A percentile compares a stretch with the other conserved stretches of the same genome.
Evolutionary conservation across 37 sponge, comb jelly and placozoan genomes (phyloP).

Genomic region (Spongilla lacustris): DNA sequence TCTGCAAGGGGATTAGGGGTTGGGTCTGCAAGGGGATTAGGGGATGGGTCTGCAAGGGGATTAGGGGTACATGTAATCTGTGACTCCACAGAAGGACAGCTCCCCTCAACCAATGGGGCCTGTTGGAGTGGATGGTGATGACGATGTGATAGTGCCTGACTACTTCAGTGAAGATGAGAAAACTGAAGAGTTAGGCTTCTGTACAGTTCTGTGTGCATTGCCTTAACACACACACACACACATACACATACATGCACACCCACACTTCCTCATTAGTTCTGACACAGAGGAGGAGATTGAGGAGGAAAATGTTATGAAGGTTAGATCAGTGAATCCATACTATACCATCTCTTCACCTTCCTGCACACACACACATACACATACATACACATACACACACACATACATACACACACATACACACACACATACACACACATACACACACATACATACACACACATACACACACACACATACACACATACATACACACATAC

Average conservation of each 20-base stretch:
- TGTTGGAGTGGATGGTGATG: constrained; percentile 16
- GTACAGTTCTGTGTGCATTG: not conserved
- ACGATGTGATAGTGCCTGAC: constrained; percentile 70
- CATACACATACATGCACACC: not conserved
- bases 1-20: too few relatives aligned
- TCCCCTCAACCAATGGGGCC: not conserved
- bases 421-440: not conserved
- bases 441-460: not conserved
- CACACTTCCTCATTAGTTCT: constrained; percentile 1
- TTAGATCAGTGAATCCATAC: not conserved
- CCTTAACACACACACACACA: not conserved
- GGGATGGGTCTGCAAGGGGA: too few relatives aligned
- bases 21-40: too few relatives aligned
- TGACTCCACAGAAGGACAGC: not conserved
- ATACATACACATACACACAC: not conserved
- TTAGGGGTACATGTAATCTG: not conserved
- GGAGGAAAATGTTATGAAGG: constrained; percentile 60
- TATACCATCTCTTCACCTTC: not conserved
- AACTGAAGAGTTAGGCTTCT: constrained; percentile 2
- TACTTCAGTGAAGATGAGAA: constrained; percentile 77
- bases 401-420: not conserved
- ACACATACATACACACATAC: not conserved
- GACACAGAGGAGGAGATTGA: constrained; percentile 58
- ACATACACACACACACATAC: not conserved
- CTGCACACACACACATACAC: not conserved